Evolutionary conservation across 2,113 vertebrate species (phyloP).

Genomic region (Oryctolagus cuniculus): mOryCun1.1 NC_091452.1:10122001-10122500

Average conservation of each 20-base stretch:
- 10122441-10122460: background rate
- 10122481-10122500: no score
- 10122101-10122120: background rate
- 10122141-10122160: no score
- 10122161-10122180: background rate
- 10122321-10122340: background rate
- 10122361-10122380: background rate
- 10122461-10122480: background rate
- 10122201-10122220: rapidly evolving
- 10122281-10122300: background rate
- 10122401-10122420: slow-evolving; percentile 34
- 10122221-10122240: background rate
- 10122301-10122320: background rate
- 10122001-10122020: no score
- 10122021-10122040: no score
- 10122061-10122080: slow-evolving; percentile 38
- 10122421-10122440: background rate
- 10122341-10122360: rapidly evolving
- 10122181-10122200: rapidly evolving
- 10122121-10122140: background rate
- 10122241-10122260: background rate
- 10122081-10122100: no score
- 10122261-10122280: rapidly evolving
- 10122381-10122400: rapidly evolving
- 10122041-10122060: background rate